phyloP scores from a whole-genome alignment of 2,797 vertebrate species.

The Rhabdophis nuchalis region DNA sequence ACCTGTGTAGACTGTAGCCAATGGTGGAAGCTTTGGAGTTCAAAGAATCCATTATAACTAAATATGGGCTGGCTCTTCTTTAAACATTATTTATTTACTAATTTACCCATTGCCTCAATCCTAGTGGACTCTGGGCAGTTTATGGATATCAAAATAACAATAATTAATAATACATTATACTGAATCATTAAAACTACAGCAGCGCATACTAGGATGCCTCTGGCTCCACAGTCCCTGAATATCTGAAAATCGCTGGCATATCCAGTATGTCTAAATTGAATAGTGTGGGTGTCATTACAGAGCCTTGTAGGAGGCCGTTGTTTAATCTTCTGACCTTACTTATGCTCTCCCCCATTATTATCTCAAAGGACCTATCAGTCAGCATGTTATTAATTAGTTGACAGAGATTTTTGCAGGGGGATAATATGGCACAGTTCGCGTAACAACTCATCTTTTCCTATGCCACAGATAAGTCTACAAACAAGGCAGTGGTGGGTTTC shows the following conservation, averaged over 20 bases:
- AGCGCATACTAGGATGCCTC: not conserved
- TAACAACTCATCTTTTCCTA: not conserved
- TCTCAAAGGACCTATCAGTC: not conserved
- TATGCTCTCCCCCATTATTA: not conserved
- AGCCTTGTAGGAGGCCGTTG: not conserved
- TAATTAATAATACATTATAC: not conserved
- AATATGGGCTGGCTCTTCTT: not conserved
- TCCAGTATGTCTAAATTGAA: not conserved
- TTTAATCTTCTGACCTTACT: not conserved
- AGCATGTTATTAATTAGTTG: not conserved
- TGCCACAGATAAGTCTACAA: not conserved
- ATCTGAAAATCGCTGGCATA: not conserved
- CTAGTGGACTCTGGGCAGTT: not conserved
- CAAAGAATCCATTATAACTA: not conserved
- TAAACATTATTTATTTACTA: not conserved
- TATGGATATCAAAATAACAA: not conserved
- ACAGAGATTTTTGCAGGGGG: not conserved
- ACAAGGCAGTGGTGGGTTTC: too few relatives aligned
- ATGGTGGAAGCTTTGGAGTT: not conserved
- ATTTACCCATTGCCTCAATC: not conserved
- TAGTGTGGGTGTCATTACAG: not conserved
- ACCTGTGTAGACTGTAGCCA: not conserved
- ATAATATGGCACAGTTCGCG: not conserved
- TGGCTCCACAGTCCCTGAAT: not conserved
- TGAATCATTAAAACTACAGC: not conserved